Evolutionary conservation across 2,888 invertebrate species (phyloP), one percentile per base, ranked within the genome.

Genomic region (Eulithis testata): DNA sequence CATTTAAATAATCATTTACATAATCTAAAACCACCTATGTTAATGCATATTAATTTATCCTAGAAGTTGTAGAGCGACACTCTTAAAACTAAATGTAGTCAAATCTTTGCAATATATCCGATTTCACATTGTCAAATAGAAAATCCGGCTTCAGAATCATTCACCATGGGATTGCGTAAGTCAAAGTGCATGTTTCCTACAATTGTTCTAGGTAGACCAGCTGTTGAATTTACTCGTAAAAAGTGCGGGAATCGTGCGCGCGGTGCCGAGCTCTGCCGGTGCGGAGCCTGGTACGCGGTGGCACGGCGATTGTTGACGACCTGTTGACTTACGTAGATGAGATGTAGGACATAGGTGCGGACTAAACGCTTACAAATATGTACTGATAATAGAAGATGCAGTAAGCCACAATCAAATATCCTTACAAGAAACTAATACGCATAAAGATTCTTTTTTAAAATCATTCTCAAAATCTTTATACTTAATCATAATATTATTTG

Each of bases 281-380:
- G 8, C 47, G 68, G 86, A 79, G 90, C 85, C 74, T 89, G 91
- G 91, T 82, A 91, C 90, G 83, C 75, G 76, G 72, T 78, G 82
- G 83, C 82, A 82, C 85, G 81, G 73, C 70, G 71, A 73, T 72
- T 73, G 75, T n/a, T n/a, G 45, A 59, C 69, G 69, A 70, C 69
- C 71, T 68, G 73, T 69, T 68, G 70, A 70, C 71, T 70, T 66
- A 63, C 66, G 65, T 65, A 66, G 65, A 65, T 61, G 65, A 68
- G 70, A 68, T 68, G 70, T 70, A 63, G 70, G 66, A 70, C 72
- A 68, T 45, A 47, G 21, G 47, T 47, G 53, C 63, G 49, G 61
- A 40, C 55, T 54, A 51, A 51, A 27, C 27, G 59, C 50, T 43
- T 40, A 43, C 44, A 21, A 6, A 21, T 3, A 50, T 21, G 6